Base-by-base conservation (phyloP, 2,797 vertebrate species). In the Thalassophryne amazonica region DNA sequence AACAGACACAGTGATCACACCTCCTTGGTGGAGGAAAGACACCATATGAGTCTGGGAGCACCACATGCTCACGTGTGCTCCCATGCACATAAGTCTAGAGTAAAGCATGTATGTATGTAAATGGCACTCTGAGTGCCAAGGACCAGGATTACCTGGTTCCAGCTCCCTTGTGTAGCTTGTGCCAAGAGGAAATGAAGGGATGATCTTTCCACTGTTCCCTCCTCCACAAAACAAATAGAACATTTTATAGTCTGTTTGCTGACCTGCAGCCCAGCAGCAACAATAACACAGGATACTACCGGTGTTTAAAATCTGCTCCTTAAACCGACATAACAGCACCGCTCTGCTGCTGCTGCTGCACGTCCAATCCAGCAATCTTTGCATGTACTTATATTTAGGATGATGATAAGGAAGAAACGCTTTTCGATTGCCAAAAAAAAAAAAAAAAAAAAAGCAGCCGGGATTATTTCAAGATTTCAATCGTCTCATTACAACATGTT, bases 101-200 rank as follows among this genome's bases (percentile, higher is more conserved):
- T n/a, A n/a, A n/a, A n/a, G n/a, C n/a, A n/a, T n/a, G n/a, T n/a
- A n/a, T n/a, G n/a, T 25, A 58, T 15, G 40, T 43, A 54, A 34
- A 45, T 32, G 50, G 48, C 43, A 19, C 42, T 38, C 39, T 13
- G 35, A 43, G 4, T 29, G 30, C 60, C 49, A 38, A 34, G 61
- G 41, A 35, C 46, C 28, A 31, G 43, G 58, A 58, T 63, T 63
- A 54, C 31, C 27, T n/a, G n/a, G n/a, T n/a, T n/a, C n/a, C n/a
- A 37, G 60, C 63, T 68, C 41, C 23, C 48, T 6, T 43, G 37
- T 50, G 13, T 8, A 40, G 43, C 36, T 52, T 58, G 54, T 77
- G 73, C 80, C 71, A 65, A 80, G 73, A 84, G 78, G 78, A 86
- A 84, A 88, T 85, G 48, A 84, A 78, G 71, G 78, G 74, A 85